Evolutionary conservation across 2,113 vertebrate species (phyloP), one percentile per base, ranked within the genome.

Genomic region (Thunnus maccoyii): DNA sequence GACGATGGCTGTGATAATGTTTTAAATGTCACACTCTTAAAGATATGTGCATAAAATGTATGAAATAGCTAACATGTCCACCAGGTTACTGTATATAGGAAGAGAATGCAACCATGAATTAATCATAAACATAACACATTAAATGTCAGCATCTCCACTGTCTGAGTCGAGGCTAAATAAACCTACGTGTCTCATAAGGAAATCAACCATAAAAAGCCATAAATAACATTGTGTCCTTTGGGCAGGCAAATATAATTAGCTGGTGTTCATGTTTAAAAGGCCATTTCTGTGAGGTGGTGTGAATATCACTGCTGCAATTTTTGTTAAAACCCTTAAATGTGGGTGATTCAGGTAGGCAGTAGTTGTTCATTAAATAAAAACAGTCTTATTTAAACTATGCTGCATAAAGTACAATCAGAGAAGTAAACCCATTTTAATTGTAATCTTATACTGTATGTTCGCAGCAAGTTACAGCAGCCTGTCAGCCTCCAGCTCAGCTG

Each of bases 191-290:
- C 75, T 82, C 73, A 66, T 56, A 80, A 84, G 61, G 83, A 87
- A 86, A 77, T 81, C 88, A 78, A 88, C 71, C 83, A 86, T 88
- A 69, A 74, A 83, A 84, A 87, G 68, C 69, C 76, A 88, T 92
- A 90, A 92, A 93, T 91, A 92, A 94, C 56, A 84, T 30, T 63
- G 25, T 89, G 88, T 90, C 86, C 90, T 90, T 92, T 92, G 86
- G 80, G 68, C 75, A 78, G 81, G 90, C 86, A 88, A 92, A 89
- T 86, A 76, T 88, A 92, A 93, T 92, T 90, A 92, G 70, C 82
- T 66, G 83, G 75, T 78, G 77, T 83, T 86, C 84, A 60, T 82
- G 51, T 91, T 93, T 85, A 62, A 92, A 90, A 90, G 83, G 87
- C 76, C 80, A 84, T 82, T 81, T 85, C 75, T 83, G 57, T 84